phyloP scores from a whole-genome alignment of 1,140 invertebrate genomes.

The Ceratitis capitata region DNA sequence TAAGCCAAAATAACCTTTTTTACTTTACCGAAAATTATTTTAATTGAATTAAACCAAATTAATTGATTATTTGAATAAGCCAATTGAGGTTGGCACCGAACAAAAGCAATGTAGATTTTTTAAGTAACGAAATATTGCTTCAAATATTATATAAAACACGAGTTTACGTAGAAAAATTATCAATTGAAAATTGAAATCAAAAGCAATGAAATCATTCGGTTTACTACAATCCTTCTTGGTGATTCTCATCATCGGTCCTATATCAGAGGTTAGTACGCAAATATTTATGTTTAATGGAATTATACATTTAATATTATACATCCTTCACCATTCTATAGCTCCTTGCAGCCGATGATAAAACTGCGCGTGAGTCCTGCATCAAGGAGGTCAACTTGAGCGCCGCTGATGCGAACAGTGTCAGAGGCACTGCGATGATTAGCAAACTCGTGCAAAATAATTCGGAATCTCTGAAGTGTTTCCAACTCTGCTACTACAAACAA shows the following conservation, averaged over 20 bases:
- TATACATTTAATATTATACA: not conserved
- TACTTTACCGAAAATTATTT: not conserved
- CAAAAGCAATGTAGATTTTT: not conserved
- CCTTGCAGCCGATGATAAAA: not conserved
- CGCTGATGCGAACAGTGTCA: not conserved
- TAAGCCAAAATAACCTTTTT: not conserved
- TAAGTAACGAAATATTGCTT: not conserved
- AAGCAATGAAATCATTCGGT: not conserved
- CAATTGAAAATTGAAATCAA: not conserved
- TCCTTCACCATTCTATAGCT: not conserved
- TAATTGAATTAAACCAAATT: not conserved
- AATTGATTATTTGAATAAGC: not conserved
- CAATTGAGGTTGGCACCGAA: not conserved
- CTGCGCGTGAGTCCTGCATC: not conserved
- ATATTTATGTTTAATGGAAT: not conserved
- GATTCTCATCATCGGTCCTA: not conserved
- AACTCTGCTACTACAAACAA: constrained; percentile 31
- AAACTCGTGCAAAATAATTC: not conserved
- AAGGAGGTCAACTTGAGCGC: not conserved
- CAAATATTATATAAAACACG: not conserved
- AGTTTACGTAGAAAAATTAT: not conserved
- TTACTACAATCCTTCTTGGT: not conserved
- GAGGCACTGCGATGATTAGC: not conserved
- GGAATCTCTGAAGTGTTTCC: not conserved
- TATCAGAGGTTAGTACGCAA: not conserved